A percentile compares a stretch with the other conserved stretches of the same genome.
Evolutionary conservation across 2,888 invertebrate species (phyloP).

Genomic region (Helleia helle): DNA sequence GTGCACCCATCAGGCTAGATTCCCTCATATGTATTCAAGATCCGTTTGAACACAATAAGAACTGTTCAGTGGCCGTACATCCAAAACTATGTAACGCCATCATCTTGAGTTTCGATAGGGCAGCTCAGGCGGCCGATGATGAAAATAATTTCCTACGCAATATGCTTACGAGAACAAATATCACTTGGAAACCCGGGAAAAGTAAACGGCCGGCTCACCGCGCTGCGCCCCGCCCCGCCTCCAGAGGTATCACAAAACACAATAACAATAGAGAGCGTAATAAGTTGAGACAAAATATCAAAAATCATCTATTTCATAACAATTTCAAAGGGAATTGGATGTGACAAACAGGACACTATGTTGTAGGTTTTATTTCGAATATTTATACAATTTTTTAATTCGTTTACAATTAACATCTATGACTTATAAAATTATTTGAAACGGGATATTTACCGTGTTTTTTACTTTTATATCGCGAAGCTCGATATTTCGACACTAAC

Average conservation of each 20-base stretch:
- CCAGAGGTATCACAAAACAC: not conserved
- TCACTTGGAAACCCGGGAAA: not conserved
- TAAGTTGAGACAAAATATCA: not conserved
- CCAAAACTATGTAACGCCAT: constrained; percentile 19
- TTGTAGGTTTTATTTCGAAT: too few relatives aligned
- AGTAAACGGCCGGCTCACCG: not conserved
- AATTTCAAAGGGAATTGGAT: too few relatives aligned
- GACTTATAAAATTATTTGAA: too few relatives aligned
- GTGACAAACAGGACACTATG: too few relatives aligned
- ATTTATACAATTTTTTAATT: too few relatives aligned
- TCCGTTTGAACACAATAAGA: constrained; percentile 28
- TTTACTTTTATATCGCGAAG: too few relatives aligned
- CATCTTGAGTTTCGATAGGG: constrained; percentile 14
- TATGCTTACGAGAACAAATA: constrained; percentile 7
- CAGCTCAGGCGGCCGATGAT: constrained; percentile 17
- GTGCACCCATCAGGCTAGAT: constrained; percentile 19
- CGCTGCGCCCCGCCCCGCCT: not conserved
- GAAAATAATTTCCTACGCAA: constrained; percentile 8
- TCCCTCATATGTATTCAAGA: constrained; percentile 28
- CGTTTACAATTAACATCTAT: too few relatives aligned
- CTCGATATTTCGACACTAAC: too few relatives aligned
- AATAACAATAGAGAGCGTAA: not conserved
- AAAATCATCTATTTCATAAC: not conserved
- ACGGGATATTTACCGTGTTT: too few relatives aligned
- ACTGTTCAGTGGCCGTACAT: constrained; percentile 24